Percentiles rank a stretch among this genome's conserved stretches.
phyloP scores from a whole-genome alignment of 2,797 vertebrate genomes.

The Schizopygopsis malacanthus region DNA sequence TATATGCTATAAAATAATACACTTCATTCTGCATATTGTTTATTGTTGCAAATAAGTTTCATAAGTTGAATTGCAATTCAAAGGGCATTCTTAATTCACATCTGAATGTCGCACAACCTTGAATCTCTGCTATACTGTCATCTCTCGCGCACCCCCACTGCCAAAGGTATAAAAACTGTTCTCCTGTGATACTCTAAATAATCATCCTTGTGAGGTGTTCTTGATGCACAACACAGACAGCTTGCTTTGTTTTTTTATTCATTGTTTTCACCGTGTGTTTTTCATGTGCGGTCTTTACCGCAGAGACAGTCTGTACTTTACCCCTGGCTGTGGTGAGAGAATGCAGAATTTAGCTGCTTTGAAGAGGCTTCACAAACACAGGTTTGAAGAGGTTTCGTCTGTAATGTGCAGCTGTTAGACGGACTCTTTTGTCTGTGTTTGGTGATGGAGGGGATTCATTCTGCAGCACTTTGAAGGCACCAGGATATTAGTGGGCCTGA shows the following conservation, averaged over 20 bases:
- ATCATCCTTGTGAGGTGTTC: not conserved
- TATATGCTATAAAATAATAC: not conserved
- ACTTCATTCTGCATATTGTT: not conserved
- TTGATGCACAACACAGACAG: slow-evolving; percentile 9
- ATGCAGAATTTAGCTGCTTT: slow-evolving; percentile 31
- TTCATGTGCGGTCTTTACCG: not conserved
- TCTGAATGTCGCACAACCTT: not conserved
- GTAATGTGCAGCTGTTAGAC: slow-evolving; percentile 17
- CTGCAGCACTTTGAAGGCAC: slow-evolving; percentile 8
- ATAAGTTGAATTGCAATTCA: not conserved
- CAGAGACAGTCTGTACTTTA: slow-evolving; percentile 29
- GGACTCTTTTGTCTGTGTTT: slow-evolving; percentile 35
- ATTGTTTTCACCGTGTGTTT: slow-evolving; percentile 8
- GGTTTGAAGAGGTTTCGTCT: slow-evolving; percentile 26
- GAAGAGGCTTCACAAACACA: slow-evolving; percentile 19
- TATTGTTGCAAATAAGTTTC: not conserved
- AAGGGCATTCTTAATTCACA: not conserved
- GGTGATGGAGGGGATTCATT: not conserved
- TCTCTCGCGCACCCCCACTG: not conserved
- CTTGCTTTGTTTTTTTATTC: not conserved
- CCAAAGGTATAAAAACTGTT: not conserved
- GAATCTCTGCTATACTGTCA: not conserved
- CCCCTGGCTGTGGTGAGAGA: slow-evolving; percentile 33
- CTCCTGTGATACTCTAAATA: not conserved
- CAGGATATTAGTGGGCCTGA: not conserved